Base-by-base conservation (phyloP, 1,140 invertebrate species). In the Heliothis virescens region DNA sequence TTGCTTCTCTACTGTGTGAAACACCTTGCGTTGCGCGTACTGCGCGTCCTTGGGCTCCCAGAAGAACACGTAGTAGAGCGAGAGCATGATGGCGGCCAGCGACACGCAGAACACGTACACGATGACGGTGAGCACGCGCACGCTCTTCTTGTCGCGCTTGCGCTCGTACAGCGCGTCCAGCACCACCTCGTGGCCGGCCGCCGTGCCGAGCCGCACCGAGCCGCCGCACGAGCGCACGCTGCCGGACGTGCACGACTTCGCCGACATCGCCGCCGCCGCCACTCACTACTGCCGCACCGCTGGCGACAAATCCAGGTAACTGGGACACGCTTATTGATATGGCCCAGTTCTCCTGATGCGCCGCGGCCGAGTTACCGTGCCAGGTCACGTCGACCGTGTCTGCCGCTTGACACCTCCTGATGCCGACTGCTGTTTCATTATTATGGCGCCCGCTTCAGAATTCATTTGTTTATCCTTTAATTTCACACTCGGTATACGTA, bases 51-150 rank as follows among this genome's bases (percentile, higher is more conserved):
- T 96, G 0, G 98, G 98, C 92, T 99, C 97, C 99, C 99, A 99
- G 80, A 99, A 96, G 92, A 99, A 98, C 80, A 98, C 97, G 95
- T 99, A 99, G 95, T 99, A 99, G 12, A 99, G 95, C 0, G 98
- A 99, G 29, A 99, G 96, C 91, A 99, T 97, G 82, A 99, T 98
- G 5, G 98, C 99, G 0, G 98, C 98, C 80, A 99, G 95, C 13
- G 98, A 99, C 79, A 99, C 99, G 83, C 98, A 98, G 88, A 99
- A 97, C 69, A 99, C 97, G 94, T 99, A 99, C 10, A 98, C 98
- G 80, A 99, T 96, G 48, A 99, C 99, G 1, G 98, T 99, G 78
- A 99, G 95, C 71, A 99, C 97, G n/a, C 98, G 96, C 50, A 99
- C 95, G 85, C 97, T 95, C 94, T 98, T 98, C 91, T 98, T 97